Base-by-base conservation (phyloP, 2,113 vertebrate genomes). In the Arizona elegans region DNA sequence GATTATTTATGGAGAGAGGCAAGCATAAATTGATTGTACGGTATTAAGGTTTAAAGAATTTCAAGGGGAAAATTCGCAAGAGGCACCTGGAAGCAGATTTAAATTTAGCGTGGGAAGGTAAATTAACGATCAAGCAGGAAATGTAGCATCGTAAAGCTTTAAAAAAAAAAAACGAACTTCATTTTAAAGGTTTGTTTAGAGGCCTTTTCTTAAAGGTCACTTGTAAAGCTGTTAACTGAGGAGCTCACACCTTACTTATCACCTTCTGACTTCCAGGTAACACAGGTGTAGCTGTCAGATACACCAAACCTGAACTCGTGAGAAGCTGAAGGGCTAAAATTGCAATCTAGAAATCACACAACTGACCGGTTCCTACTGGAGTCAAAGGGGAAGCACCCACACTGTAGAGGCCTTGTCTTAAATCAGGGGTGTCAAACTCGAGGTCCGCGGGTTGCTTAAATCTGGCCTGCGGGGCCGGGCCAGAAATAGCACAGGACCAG, bases 1-100 rank as follows among this genome's bases (percentile, higher is more conserved):
- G 59, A 50, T 19, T 93, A 92, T 95, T 94, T 92, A 94, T 94
- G 85, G 54, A 93, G 94, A 86, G 88, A 92, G 91, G 9, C 70
- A 87, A 89, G 54, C 47, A 92, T 88, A 87, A 52, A 89, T 43
- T 2, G 85, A 85, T 91, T 5, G 56, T 52, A 89, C 8, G 33
- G n/a, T 81, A 81, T 38, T 43, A 21, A 91, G 91, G 70, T 90
- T 91, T 93, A 92, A 58, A 38, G 54, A 91, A 95, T 19, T 90
- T 93, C 91, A 89, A 50, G 59, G 9, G 89, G 5, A 90, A 17
- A 59, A 95, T 91, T 90, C 85, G 90, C 87, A 90, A 81, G 70
- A 19, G 70, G 70, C 33, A 19, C n/a, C 15, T 38, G 62, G 53
- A 93, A 70, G 87, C 26, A 91, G 86, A 26, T 81, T 88, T 92